Evolutionary conservation across 2,113 vertebrate genomes (phyloP), one percentile per base, ranked within the genome.

Genomic region (Loxodonta africana): DNA sequence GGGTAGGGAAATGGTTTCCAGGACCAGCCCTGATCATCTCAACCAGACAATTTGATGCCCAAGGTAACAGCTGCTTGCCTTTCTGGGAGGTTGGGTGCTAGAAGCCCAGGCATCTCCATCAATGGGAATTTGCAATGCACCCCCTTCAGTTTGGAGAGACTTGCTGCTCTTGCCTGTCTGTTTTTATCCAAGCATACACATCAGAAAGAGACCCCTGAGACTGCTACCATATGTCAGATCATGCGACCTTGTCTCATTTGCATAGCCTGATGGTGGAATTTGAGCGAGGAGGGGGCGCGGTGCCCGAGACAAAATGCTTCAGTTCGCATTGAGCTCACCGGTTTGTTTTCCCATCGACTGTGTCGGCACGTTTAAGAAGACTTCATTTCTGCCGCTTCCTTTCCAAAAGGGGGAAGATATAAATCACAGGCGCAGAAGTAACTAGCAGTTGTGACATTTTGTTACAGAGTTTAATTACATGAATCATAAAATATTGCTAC

Each of bases 401-500:
- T 98, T 98, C 98, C 98, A 98, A 98, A 88, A 97, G 94, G 96
- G 97, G 91, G 96, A 96, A 98, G 98, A 97, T 98, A 98, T 99
- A 98, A 99, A 99, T 99, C 98, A 99, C 98, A 98, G 97, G 96
- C 97, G 95, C 96, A 98, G 98, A 98, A 98, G 98, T 97, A 98
- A 98, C 97, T 98, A 98, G 97, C 0, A n/a, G 97, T 98, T 98
- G 98, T 99, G 99, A 99, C 98, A 98, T 98, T 99, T 98, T 97
- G 98, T 98, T 98, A 98, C 98, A 97, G 98, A 98, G 98, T 99
- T 99, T 99, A 99, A 99, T 99, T 99, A 99, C 98, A 98, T 98
- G 98, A 99, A 99, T 99, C 98, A 98, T 99, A 99, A 98, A 99
- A 99, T 98, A 99, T 99, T 99, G 99, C 98, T 98, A 99, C 98